These are phyloP conservation scores for Apodemia hepburni DNA, from an alignment of 2,888 invertebrate genomes.

Conservation along the genomic window DNA sequence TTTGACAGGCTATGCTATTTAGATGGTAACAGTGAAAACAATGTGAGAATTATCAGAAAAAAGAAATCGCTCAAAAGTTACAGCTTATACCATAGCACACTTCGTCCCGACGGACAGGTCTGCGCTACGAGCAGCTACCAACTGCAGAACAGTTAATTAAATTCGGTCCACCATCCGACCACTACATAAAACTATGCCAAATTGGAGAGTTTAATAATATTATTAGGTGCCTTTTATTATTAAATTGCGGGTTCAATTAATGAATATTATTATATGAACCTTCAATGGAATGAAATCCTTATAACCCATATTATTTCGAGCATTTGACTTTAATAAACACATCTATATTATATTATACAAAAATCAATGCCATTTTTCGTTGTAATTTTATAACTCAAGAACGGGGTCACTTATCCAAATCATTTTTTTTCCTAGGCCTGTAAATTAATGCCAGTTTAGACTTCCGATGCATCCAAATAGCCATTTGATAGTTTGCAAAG, in stretches of 20 bases:
- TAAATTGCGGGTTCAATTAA: slow-evolving; percentile 29
- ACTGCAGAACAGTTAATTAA: slow-evolving; percentile 67
- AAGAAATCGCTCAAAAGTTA: slow-evolving; percentile 18
- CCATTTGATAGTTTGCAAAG: too few species aligned
- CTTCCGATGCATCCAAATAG: too few species aligned
- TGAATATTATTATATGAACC: slow-evolving; percentile 11
- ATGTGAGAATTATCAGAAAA: not conserved
- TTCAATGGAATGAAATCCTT: not conserved
- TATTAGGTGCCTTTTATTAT: slow-evolving; percentile 39
- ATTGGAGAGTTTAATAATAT: slow-evolving; percentile 49
- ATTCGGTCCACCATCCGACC: slow-evolving; percentile 56
- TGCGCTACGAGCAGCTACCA: slow-evolving; percentile 41
- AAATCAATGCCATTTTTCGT: too few species aligned
- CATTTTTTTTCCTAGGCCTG: too few species aligned
- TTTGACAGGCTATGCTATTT: too few species aligned
- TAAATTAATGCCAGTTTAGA: too few species aligned
- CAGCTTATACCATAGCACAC: slow-evolving; percentile 28
- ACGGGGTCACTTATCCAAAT: too few species aligned
- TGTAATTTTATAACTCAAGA: too few species aligned
- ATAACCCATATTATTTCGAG: not conserved
- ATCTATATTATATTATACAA: too few species aligned
- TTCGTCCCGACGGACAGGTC: slow-evolving; percentile 53
- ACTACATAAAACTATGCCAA: slow-evolving; percentile 56
- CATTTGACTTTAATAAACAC: not conserved
- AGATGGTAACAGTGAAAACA: too few species aligned